These are phyloP conservation scores for Sitobion miscanthi DNA, from an alignment of 1,140 invertebrate species.

Conservation along the genomic window DNA sequence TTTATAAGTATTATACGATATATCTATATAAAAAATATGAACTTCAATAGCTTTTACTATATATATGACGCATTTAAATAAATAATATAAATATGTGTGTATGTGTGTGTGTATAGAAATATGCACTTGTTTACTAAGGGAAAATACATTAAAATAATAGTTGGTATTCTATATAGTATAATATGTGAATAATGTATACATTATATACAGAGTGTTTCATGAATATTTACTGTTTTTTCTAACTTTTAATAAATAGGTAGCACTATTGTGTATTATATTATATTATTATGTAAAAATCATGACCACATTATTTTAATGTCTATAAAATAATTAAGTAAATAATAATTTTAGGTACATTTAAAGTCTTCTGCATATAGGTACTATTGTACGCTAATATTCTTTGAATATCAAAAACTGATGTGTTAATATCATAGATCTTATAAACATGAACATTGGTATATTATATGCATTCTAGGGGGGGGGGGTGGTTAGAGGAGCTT, in stretches of 20 bases:
- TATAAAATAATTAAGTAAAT: too few relatives aligned
- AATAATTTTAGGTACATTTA: too few relatives aligned
- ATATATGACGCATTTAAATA: background rate
- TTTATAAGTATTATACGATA: background rate
- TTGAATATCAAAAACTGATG: too few relatives aligned
- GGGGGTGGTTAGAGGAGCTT: too few relatives aligned
- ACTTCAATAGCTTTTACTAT: background rate
- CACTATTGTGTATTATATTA: too few relatives aligned
- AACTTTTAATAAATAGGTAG: background rate
- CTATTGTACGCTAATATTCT: too few relatives aligned
- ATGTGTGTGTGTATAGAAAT: background rate
- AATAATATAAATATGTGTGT: background rate
- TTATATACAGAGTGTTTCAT: background rate
- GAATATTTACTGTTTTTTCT: background rate
- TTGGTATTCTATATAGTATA: background rate
- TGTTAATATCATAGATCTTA: too few relatives aligned
- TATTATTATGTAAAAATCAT: background rate
- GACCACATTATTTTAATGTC: background rate
- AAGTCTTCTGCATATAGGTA: too few relatives aligned
- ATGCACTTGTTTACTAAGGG: background rate
- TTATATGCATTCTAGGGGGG: too few relatives aligned
- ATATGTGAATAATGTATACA: background rate
- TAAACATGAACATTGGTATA: too few relatives aligned
- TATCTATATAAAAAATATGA: background rate
- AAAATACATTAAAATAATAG: background rate